A percentile compares a stretch with the other conserved stretches of the same genome.
Conservation (phyloP, 2,113 vertebrate genomes). For the Semicossyphus pulcher region DNA sequence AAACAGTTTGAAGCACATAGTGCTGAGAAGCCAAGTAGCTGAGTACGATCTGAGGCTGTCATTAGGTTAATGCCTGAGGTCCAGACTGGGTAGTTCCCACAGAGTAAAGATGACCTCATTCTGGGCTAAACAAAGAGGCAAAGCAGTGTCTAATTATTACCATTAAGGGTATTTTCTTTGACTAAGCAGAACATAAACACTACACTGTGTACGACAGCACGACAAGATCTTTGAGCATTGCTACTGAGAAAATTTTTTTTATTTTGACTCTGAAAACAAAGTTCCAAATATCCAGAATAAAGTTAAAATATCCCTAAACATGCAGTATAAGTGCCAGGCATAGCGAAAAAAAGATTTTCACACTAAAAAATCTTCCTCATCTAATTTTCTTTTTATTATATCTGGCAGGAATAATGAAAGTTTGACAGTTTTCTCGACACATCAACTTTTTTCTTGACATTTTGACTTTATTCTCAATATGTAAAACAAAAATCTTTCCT, state of each 20-base stretch:
- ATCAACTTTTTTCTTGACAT: neutral
- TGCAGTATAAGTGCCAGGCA: no score
- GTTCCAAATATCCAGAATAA: neutral
- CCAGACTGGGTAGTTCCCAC: slow-evolving; percentile 38
- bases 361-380: neutral
- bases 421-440: neutral
- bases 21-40: slow-evolving; percentile 29
- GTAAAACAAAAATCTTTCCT: neutral
- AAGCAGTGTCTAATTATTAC: slow-evolving; percentile 55
- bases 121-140: slow-evolving; percentile 47
- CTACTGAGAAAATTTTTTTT: neutral
- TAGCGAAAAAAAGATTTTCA: no score
- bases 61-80: slow-evolving; percentile 63
- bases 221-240: neutral
- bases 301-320: no score
- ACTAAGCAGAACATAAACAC: slow-evolving; percentile 52
- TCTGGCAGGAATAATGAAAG: neutral
- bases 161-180: slow-evolving; percentile 34
- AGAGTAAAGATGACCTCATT: slow-evolving; percentile 63
- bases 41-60: slow-evolving; percentile 51
- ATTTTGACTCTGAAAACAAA: no score
- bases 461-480: neutral
- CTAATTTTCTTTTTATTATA: neutral
- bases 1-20: slow-evolving; percentile 12
- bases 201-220: neutral